Evolutionary conservation across 2,797 vertebrate genomes (phyloP).

Genomic region (Oreochromis mossambicus): DNA sequence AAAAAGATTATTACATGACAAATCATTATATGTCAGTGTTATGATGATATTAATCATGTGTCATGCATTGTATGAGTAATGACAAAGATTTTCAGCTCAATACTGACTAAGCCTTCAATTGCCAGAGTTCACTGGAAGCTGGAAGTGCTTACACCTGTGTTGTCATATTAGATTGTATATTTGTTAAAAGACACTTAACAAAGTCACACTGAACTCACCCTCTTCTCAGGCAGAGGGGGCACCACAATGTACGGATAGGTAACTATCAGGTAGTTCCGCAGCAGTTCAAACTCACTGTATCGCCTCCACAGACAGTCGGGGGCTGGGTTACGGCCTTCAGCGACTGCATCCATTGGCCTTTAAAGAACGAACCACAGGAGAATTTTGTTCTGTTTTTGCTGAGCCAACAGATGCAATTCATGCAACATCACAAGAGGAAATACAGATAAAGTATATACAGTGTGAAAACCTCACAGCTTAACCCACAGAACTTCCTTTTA

Average conservation of each 20-base stretch:
- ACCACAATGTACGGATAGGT: constrained; percentile 86
- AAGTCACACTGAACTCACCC: constrained; percentile 75
- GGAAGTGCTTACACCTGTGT: neutral
- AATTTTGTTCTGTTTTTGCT: neutral
- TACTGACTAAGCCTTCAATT: neutral
- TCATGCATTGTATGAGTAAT: neutral
- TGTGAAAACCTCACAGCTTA: neutral
- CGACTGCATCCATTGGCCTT: constrained; percentile 81
- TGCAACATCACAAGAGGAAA: neutral
- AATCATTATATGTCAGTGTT: neutral
- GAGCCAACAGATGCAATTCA: neutral
- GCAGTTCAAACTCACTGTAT: constrained; percentile 94
- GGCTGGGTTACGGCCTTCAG: constrained; percentile 80
- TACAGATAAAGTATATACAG: neutral
- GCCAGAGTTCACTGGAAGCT: neutral
- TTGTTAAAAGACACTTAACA: neutral
- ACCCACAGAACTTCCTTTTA: neutral
- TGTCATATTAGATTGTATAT: neutral
- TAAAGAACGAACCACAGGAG: neutral
- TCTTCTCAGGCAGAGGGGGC: constrained; percentile 93
- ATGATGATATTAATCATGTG: neutral
- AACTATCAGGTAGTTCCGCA: constrained; percentile 88
- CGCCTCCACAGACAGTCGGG: constrained; percentile 92
- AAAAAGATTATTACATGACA: neutral
- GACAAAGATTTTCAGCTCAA: neutral